Conservation (phyloP, 2,113 vertebrate genomes). For the Anseranas semipalmata region DNA sequence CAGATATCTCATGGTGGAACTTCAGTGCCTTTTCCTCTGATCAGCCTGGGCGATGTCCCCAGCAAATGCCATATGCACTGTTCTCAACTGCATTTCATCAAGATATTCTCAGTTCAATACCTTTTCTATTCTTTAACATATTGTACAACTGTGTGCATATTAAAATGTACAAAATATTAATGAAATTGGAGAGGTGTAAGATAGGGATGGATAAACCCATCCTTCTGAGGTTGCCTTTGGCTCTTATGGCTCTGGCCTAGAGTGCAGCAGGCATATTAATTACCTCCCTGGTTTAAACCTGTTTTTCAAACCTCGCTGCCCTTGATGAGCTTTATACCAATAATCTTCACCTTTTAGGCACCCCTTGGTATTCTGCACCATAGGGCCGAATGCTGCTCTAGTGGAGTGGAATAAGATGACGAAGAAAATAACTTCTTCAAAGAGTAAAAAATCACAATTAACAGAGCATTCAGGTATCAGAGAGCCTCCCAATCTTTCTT, state of each 20-base stretch:
- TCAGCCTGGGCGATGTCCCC: background rate
- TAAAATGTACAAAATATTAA: background rate
- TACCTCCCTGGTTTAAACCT: background rate
- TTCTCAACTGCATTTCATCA: background rate
- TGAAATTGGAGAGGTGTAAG: background rate
- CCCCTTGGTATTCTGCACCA: background rate
- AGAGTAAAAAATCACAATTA: background rate
- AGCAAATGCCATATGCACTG: background rate
- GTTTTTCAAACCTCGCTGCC: background rate
- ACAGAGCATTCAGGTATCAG: background rate
- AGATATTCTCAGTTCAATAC: background rate
- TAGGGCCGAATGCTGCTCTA: rapidly evolving
- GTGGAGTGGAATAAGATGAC: background rate
- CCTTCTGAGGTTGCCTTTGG: background rate
- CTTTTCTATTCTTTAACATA: background rate
- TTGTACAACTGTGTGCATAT: background rate
- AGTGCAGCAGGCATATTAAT: background rate
- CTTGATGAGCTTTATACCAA: background rate
- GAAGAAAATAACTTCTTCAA: background rate
- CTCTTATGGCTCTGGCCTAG: background rate
- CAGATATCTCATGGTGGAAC: constrained; percentile 43
- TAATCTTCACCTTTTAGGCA: background rate
- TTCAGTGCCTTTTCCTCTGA: constrained; percentile 50
- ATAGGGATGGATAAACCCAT: background rate
- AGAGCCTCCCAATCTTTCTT: background rate